These are phyloP conservation scores for Thecophora atra DNA, from an alignment of 2,888 invertebrate genomes.

Conservation along the genomic window DNA sequence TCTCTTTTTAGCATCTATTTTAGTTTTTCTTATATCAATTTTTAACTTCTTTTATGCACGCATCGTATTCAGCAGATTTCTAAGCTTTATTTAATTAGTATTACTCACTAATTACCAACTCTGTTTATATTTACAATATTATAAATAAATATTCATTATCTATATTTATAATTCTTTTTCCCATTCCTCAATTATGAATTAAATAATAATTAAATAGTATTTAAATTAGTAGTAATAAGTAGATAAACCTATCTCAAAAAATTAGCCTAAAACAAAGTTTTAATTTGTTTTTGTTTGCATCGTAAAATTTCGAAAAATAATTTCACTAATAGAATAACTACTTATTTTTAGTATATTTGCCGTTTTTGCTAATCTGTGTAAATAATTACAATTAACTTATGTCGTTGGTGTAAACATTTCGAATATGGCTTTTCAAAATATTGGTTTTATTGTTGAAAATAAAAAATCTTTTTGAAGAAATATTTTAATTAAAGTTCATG, in stretches of 20 bases:
- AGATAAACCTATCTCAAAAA: too few relatives aligned
- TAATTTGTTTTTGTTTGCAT: too few relatives aligned
- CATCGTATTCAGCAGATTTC: constrained; percentile 56
- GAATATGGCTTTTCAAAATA: constrained; percentile 23
- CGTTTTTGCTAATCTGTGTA: neutral
- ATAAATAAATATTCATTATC: too few relatives aligned
- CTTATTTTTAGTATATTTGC: neutral
- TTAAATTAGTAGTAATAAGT: too few relatives aligned
- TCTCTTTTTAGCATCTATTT: constrained; percentile 34
- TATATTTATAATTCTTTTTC: too few relatives aligned
- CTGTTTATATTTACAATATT: too few relatives aligned
- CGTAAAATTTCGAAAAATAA: too few relatives aligned
- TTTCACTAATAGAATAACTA: too few relatives aligned
- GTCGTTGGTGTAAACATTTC: neutral
- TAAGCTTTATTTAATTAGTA: constrained; percentile 30
- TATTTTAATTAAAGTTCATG: neutral
- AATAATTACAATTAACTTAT: neutral
- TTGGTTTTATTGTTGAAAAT: neutral
- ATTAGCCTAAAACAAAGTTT: too few relatives aligned
- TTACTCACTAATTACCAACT: too few relatives aligned
- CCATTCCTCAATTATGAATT: too few relatives aligned
- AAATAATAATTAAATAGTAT: too few relatives aligned
- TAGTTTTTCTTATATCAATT: constrained; percentile 13
- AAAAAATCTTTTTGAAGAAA: neutral
- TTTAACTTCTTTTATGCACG: constrained; percentile 49